Evolutionary conservation across 1,140 invertebrate genomes (phyloP).

Genomic region (Zaprionus ghesquierei): DNA sequence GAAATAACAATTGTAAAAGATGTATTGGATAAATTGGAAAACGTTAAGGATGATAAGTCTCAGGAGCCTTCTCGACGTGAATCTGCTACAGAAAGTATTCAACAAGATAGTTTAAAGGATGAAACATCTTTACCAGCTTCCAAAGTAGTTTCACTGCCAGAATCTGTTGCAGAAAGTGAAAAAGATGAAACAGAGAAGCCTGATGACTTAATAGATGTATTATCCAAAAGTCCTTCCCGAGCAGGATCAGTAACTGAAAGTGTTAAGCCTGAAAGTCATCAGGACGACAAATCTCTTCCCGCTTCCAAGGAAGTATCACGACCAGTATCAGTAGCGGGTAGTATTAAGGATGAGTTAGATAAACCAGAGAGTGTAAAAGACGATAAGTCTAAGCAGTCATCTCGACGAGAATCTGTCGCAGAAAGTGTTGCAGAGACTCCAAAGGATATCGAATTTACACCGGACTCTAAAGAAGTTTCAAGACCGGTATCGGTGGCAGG

Average conservation of each 20-base stretch:
- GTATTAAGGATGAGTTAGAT: background rate
- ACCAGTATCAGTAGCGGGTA: slow-evolving; percentile 6
- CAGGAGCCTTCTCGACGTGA: slow-evolving; percentile 16
- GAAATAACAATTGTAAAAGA: background rate
- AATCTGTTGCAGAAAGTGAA: slow-evolving; percentile 16
- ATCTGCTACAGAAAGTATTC: slow-evolving; percentile 4
- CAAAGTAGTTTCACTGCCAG: slow-evolving; percentile 6
- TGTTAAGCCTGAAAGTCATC: background rate
- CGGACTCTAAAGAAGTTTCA: slow-evolving; percentile 11
- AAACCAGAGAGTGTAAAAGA: background rate
- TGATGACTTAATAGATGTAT: background rate
- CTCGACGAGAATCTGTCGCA: slow-evolving; percentile 6
- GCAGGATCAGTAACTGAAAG: slow-evolving; percentile 9
- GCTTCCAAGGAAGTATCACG: slow-evolving; percentile 6
- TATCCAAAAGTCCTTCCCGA: slow-evolving; percentile 4
- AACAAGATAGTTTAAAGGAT: slow-evolving; percentile 6
- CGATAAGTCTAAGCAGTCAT: slow-evolving; percentile 12
- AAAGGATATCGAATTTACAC: slow-evolving; percentile 5
- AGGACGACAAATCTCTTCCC: background rate
- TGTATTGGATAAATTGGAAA: background rate
- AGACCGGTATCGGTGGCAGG: slow-evolving; percentile 31
- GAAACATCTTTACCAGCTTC: background rate
- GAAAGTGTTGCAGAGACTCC: slow-evolving; percentile 19
- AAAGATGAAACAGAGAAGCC: slow-evolving; percentile 1
- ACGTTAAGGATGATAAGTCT: slow-evolving; percentile 28